Conservation (phyloP, 2,113 vertebrate genomes). For the Chaenogobius annularis region DNA sequence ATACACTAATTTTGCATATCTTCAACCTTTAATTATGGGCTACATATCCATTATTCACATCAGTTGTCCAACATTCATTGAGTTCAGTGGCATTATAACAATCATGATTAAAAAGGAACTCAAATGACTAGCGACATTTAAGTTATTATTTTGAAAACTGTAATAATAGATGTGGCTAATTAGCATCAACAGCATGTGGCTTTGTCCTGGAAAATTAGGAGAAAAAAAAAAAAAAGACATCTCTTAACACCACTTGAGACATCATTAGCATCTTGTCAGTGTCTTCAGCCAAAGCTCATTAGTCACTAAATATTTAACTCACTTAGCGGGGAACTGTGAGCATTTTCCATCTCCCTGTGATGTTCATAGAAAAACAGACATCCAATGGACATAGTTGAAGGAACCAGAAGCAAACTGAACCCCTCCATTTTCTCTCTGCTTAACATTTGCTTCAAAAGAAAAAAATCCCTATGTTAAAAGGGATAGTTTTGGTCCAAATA, state of each 20-base stretch:
- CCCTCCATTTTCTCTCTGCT: background rate
- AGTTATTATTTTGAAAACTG: too few relatives aligned
- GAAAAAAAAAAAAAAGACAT: background rate
- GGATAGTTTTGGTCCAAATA: too few relatives aligned
- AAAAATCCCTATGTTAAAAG: too few relatives aligned
- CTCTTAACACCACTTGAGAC: constrained; percentile 9
- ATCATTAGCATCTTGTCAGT: constrained; percentile 28
- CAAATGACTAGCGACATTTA: too few relatives aligned
- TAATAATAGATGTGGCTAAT: background rate
- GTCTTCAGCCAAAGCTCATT: constrained; percentile 30
- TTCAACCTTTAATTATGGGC: too few relatives aligned
- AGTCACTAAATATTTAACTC: constrained; percentile 32
- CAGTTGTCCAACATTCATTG: too few relatives aligned
- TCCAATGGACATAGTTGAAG: background rate
- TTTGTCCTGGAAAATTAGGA: background rate
- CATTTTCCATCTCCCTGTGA: background rate
- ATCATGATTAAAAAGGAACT: too few relatives aligned
- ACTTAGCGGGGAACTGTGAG: constrained; percentile 10
- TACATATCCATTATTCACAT: too few relatives aligned
- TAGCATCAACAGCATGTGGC: background rate
- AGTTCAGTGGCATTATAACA: too few relatives aligned
- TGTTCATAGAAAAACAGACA: background rate
- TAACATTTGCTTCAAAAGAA: too few relatives aligned
- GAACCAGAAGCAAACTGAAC: background rate
- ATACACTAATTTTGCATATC: too few relatives aligned